phyloP scores from a whole-genome alignment of 2,113 vertebrate genomes.

The Melanostigma gelatinosum region DNA sequence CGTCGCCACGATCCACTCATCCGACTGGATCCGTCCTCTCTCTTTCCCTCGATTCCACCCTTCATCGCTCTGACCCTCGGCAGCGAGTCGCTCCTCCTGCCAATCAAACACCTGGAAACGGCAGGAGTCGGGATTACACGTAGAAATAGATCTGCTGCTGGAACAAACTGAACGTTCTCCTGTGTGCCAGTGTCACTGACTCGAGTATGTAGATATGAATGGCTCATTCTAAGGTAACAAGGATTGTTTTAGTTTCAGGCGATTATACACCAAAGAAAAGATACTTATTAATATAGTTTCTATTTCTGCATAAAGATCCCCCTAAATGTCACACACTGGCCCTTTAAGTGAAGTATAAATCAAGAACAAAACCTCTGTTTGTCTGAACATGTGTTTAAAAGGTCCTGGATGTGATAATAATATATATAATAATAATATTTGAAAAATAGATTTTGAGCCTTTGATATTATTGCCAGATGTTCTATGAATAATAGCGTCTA shows the following conservation, averaged over 20 bases:
- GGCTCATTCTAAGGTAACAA: no score
- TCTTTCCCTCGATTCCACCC: constrained; percentile 65
- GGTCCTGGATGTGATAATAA: no score
- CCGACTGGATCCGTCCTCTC: constrained; percentile 47
- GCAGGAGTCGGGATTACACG: background rate
- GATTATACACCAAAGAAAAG: background rate
- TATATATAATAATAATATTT: background rate
- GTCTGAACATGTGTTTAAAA: background rate
- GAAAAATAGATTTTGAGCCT: background rate
- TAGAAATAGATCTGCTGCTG: background rate
- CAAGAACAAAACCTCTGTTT: background rate
- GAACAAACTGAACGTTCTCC: background rate
- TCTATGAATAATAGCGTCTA: background rate
- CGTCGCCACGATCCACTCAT: constrained; percentile 84
- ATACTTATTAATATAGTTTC: background rate
- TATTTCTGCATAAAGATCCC: background rate
- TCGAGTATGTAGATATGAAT: no score
- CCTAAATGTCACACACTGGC: background rate
- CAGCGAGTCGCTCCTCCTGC: constrained; percentile 71
- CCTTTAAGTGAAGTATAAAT: background rate
- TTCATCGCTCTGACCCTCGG: constrained; percentile 76
- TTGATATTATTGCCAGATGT: background rate
- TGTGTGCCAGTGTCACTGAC: no score
- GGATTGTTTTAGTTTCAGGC: no score
- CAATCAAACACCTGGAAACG: constrained; percentile 62